Conservation (phyloP, 2,113 vertebrate species). For the Erinaceus europaeus region DNA sequence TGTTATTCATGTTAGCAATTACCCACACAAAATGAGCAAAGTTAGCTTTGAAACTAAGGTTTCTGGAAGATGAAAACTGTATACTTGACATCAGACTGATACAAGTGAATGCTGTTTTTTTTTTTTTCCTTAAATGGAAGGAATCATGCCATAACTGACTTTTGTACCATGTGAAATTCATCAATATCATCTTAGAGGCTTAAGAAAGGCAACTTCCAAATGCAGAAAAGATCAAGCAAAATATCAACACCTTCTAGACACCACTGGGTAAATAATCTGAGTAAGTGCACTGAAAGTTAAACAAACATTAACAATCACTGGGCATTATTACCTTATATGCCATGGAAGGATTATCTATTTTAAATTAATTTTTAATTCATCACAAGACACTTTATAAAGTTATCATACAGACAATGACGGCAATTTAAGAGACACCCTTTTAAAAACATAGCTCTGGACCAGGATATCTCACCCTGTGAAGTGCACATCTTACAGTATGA, state of each 20-base stretch:
- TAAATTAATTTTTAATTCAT: constrained; percentile 27
- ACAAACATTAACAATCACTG: neutral
- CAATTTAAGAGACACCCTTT: neutral
- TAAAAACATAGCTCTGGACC: neutral
- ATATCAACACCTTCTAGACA: neutral
- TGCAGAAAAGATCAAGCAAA: neutral
- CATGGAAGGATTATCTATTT: neutral
- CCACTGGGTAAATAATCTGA: neutral
- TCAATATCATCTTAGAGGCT: neutral
- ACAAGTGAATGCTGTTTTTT: neutral
- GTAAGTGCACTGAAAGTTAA: neutral
- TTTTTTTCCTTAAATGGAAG: neutral
- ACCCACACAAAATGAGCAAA: neutral
- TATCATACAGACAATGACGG: neutral
- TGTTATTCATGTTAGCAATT: neutral
- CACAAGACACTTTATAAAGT: neutral
- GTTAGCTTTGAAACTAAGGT: constrained; percentile 4
- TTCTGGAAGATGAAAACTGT: neutral
- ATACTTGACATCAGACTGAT: constrained; percentile 32
- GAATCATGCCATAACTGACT: neutral
- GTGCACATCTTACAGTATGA: too few relatives aligned
- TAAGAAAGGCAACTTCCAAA: neutral
- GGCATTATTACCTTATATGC: neutral
- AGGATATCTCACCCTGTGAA: too few relatives aligned
- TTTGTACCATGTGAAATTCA: neutral